These are phyloP conservation scores for Alca torda DNA, from an alignment of 2,797 vertebrate species.

Conservation along the genomic window DNA sequence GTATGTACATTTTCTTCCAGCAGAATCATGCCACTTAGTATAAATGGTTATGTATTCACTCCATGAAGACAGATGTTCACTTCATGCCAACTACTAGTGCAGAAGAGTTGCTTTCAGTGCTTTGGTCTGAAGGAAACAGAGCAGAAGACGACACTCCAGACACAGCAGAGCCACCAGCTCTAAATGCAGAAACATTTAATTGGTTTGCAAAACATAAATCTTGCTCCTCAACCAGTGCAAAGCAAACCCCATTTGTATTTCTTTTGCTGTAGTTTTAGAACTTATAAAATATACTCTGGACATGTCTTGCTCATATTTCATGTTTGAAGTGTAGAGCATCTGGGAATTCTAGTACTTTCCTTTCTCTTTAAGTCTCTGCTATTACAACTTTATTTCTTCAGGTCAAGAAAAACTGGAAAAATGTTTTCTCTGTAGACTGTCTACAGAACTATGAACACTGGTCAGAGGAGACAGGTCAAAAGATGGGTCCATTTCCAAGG, in stretches of 20 bases:
- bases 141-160: neutral
- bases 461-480: neutral
- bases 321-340: neutral
- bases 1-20: neutral
- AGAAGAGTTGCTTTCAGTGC: neutral
- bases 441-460: neutral
- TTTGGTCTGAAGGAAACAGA: neutral
- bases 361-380: neutral
- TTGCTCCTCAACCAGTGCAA: neutral
- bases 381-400: neutral
- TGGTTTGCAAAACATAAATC: neutral
- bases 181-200: neutral
- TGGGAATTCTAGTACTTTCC: neutral
- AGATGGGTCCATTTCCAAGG: neutral
- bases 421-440: neutral
- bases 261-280: neutral
- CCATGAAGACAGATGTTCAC: neutral
- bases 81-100: neutral
- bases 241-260: neutral
- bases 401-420: constrained; percentile 1
- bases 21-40: neutral
- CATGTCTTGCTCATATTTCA: neutral
- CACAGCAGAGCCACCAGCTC: neutral
- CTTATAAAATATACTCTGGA: neutral
- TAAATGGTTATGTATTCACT: neutral